Percentiles rank a stretch among this genome's conserved stretches.
These are phyloP conservation scores for Turdus rufiventris DNA, from an alignment of 2,113 vertebrate species.

Conservation along the genomic window DNA sequence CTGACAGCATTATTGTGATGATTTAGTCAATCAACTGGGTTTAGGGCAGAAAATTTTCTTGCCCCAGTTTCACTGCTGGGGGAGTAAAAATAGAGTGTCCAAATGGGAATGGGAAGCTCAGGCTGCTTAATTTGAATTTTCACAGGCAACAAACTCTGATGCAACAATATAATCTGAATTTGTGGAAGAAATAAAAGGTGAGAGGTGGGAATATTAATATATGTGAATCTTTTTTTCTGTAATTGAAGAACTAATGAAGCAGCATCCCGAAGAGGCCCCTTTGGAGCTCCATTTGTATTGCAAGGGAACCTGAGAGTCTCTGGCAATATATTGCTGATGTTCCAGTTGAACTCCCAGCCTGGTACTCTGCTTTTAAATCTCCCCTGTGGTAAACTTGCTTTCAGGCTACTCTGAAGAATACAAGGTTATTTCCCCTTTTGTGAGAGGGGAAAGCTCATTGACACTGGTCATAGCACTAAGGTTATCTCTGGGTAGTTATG, in stretches of 20 bases:
- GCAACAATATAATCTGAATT: background rate
- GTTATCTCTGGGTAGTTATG: background rate
- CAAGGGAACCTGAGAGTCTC: background rate
- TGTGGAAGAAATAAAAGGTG: background rate
- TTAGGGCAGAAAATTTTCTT: background rate
- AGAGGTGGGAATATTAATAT: background rate
- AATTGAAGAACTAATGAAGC: background rate
- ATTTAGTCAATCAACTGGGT: background rate
- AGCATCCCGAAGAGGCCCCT: background rate
- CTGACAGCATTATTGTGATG: background rate
- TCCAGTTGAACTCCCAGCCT: background rate
- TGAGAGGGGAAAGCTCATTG: background rate
- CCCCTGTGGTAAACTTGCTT: background rate
- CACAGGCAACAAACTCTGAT: background rate
- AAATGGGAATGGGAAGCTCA: background rate
- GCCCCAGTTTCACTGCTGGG: accelerated
- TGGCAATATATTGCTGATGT: background rate
- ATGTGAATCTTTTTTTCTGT: background rate
- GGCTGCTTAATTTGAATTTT: background rate
- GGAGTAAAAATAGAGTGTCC: background rate
- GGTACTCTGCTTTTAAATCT: background rate
- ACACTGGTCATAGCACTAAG: background rate
- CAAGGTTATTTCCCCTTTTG: background rate
- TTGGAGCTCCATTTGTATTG: background rate
- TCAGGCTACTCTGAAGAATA: background rate